These are phyloP conservation scores for Ochropleura leucogaster DNA, from an alignment of 2,888 invertebrate species.

Conservation along the genomic window DNA sequence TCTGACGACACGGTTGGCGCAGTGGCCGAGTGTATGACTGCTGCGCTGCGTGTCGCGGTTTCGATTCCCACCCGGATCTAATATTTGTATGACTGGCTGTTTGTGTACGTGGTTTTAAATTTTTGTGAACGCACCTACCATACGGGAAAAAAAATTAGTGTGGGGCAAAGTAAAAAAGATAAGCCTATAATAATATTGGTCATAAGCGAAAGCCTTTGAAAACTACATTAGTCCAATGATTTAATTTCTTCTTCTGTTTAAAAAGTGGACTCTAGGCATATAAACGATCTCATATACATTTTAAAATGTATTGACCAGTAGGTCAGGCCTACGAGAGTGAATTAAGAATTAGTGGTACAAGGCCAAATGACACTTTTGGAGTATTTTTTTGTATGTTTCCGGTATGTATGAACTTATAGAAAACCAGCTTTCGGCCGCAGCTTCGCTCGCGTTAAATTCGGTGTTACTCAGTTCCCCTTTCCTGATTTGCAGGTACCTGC, in stretches of 20 bases:
- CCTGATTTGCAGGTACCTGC: too few relatives aligned
- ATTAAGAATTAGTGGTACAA: conserved; percentile 54
- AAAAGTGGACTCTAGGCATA: conserved; percentile 40
- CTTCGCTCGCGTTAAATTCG: too few relatives aligned
- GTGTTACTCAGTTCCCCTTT: too few relatives aligned
- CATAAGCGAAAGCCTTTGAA: conserved; percentile 39
- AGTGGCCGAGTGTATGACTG: too few relatives aligned
- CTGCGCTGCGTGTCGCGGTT: too few relatives aligned
- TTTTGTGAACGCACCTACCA: too few relatives aligned
- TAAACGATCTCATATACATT: conserved; percentile 51
- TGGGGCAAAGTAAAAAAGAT: not conserved
- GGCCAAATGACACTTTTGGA: conserved; percentile 45
- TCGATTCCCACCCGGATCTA: too few relatives aligned
- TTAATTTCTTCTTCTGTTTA: conserved; percentile 49
- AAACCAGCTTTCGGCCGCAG: too few relatives aligned
- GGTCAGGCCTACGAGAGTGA: conserved; percentile 38
- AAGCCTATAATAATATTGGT: conserved; percentile 1
- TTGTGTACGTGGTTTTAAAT: too few relatives aligned
- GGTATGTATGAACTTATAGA: conserved; percentile 3
- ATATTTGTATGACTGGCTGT: too few relatives aligned
- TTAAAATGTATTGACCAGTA: conserved; percentile 31
- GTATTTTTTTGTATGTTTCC: conserved; percentile 15
- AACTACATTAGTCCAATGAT: conserved; percentile 22
- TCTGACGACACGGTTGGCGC: too few relatives aligned
- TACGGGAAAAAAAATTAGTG: too few relatives aligned